phyloP scores from a whole-genome alignment of 1,140 invertebrate species.

The Zeugodacus cucurbitae region DNA sequence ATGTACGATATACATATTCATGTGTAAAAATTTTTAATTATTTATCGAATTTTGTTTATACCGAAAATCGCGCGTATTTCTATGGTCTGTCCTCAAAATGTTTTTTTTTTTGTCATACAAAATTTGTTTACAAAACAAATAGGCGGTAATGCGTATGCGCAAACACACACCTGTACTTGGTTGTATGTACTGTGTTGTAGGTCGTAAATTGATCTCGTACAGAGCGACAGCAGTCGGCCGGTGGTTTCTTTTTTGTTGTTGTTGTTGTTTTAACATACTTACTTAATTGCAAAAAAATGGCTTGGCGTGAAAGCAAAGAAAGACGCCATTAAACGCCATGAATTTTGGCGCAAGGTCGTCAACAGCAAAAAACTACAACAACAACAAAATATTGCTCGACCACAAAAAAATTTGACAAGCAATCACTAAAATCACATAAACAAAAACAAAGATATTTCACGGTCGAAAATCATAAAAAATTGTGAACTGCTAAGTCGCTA shows the following conservation, averaged over 20 bases:
- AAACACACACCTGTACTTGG: too few species aligned
- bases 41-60: too few species aligned
- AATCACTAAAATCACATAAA: slow-evolving; percentile 14
- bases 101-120: neutral
- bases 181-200: too few species aligned
- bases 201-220: too few species aligned
- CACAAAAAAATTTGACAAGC: slow-evolving; percentile 19
- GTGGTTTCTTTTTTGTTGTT: neutral
- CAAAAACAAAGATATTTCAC: neutral
- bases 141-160: neutral
- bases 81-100: neutral
- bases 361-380: neutral
- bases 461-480: slow-evolving; percentile 26
- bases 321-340: neutral
- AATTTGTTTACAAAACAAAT: neutral
- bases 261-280: neutral
- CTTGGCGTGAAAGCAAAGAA: neutral
- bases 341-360: slow-evolving; percentile 24
- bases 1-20: too few species aligned
- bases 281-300: neutral
- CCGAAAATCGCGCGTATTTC: too few species aligned
- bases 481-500: neutral
- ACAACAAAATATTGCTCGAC: neutral
- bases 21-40: too few species aligned
- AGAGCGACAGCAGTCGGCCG: neutral